These are phyloP conservation scores for Drosophila subquinaria DNA, from an alignment of 2,888 invertebrate species.

Conservation along the genomic window DNA sequence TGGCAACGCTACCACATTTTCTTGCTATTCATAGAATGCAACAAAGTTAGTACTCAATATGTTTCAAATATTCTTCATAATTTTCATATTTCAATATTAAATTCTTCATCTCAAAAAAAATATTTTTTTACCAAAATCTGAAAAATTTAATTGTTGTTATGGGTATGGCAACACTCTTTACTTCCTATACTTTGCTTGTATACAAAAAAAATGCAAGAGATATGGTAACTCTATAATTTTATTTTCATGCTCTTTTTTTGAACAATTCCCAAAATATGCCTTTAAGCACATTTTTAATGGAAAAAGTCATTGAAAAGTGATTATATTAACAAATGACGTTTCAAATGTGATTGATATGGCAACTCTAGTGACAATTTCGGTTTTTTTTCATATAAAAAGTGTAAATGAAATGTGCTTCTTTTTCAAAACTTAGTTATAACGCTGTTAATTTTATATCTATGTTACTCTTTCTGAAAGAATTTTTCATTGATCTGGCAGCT, in stretches of 20 bases:
- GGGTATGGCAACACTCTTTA: too few species aligned
- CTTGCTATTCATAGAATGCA: neutral
- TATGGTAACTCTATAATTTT: neutral
- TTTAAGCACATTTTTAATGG: too few species aligned
- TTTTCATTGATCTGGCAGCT: neutral
- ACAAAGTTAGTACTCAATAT: neutral
- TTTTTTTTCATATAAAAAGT: neutral
- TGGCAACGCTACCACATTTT: neutral
- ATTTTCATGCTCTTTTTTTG: neutral
- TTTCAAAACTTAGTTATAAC: neutral
- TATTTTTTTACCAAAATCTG: too few species aligned
- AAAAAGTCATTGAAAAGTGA: neutral
- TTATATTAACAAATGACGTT: neutral
- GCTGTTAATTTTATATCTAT: neutral
- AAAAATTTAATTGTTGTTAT: neutral
- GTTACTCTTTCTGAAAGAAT: neutral
- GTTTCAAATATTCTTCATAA: neutral
- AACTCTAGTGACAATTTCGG: neutral
- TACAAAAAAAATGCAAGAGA: too few species aligned
- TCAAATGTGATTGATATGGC: neutral
- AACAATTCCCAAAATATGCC: too few species aligned
- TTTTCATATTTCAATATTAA: too few species aligned
- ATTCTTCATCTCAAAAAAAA: too few species aligned
- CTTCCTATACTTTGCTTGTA: neutral
- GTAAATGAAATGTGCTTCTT: neutral